Conservation (phyloP, 1,140 invertebrate species). For the Telenomus remus region DNA sequence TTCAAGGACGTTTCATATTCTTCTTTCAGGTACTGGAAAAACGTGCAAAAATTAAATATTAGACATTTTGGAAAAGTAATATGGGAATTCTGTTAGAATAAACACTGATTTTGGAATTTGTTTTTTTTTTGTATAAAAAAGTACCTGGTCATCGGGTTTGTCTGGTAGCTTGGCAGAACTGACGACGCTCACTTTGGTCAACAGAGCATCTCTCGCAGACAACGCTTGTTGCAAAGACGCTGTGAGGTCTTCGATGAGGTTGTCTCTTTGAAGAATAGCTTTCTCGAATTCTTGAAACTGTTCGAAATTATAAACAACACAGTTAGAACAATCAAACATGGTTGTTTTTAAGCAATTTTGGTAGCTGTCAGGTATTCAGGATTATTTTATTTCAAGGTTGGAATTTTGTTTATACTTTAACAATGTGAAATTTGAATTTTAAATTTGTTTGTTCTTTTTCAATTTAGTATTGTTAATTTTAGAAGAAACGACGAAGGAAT, state of each 20-base stretch:
- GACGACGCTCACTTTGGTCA: constrained; percentile 61
- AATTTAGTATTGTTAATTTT: no score
- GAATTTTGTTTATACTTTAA: background rate
- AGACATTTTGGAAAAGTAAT: background rate
- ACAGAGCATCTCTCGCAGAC: constrained; percentile 63
- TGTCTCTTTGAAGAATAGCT: constrained; percentile 68
- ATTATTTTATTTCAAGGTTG: no score
- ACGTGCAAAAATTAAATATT: background rate
- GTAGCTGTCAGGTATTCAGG: no score
- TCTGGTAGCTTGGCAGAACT: constrained; percentile 54
- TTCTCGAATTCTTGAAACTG: constrained; percentile 69
- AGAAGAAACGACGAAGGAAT: no score
- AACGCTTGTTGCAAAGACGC: constrained; percentile 67
- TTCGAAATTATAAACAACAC: constrained; percentile 12
- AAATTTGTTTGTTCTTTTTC: no score
- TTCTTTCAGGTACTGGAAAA: constrained; percentile 54
- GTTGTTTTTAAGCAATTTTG: background rate
- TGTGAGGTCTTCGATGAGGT: constrained; percentile 69
- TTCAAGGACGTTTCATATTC: constrained; percentile 61
- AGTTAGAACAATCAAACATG: constrained; percentile 6
- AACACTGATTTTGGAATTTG: no score
- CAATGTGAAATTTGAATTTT: background rate
- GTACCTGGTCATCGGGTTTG: constrained; percentile 63
- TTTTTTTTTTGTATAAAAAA: background rate
- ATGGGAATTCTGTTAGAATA: no score